Base-by-base conservation (phyloP, 1,140 invertebrate genomes). In the Colletes latitarsis region DNA sequence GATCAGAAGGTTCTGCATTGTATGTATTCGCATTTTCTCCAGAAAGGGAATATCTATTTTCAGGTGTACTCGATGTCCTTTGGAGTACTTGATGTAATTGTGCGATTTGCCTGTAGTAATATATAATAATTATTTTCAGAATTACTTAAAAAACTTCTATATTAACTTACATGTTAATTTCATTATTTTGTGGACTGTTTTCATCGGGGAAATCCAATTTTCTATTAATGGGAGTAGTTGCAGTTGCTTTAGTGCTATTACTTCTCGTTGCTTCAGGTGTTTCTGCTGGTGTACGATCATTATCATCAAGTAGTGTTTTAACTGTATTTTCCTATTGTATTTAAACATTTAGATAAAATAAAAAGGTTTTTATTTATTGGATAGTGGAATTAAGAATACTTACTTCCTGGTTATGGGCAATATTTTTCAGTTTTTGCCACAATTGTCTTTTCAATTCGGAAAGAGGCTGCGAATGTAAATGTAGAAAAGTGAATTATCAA, bases 401-500 rank as follows among this genome's bases (percentile, higher is more conserved):
- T 76, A 86, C 85, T 17, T 82, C 64, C 17, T 30, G 12, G 70
- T 66, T 52, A 6, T 49, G 49, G 43, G 10, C 57, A 53, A 58
- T n/a, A 6, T 53, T 60, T 77, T 74, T 82, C 6, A 88, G 0
- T 70, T 88, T 83, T 39, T 89, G 82, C 93, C 93, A 94, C 6
- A 94, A 79, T 75, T 90, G 88, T 30, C 79, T 89, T 85, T 94
- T 94, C 0, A 95, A 78, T 77, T 94, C 94, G 0, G 94, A 93
- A 9, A 95, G 80, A 12, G 95, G 94, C 94, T 94, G 66, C 75
- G 93, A 93, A 74, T 63, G 43, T 5, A 60, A 10, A 4, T 8
- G 10, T 17, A 21, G 64, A 73, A 64, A 46, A 46, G 62, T n/a
- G 0, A 53, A 41, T 53, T 41, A 58, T 1, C 49, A 15, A 60